Evolutionary conservation across 1,140 invertebrate species (phyloP), one percentile per base, ranked within the genome.

Genomic region (Orchestia grillus): DNA sequence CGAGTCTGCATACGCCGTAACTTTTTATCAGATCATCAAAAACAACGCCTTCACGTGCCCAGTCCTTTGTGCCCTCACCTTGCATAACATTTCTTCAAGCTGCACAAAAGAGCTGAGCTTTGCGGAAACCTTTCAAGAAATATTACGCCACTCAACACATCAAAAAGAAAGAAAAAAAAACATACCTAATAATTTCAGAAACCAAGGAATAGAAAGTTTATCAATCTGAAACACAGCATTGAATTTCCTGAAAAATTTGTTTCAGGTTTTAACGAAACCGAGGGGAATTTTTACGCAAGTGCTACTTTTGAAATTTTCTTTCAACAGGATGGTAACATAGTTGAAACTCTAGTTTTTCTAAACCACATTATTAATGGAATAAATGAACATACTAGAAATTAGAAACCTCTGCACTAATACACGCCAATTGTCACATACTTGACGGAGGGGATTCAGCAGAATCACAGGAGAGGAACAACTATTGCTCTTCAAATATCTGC

Each of bases 1-100:
- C 44, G 36, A 0, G 44, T 94, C 43, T 41, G 40, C 40, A 8
- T 44, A 44, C 43, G 92, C 92, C 62, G 62, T 77, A 77, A 94
- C 92, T 94, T 47, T 47, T 94, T 94, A 44, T 94, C 92, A 45
- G 92, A 94, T 44, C 44, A 94, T 94, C 43, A 94, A 44, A 94
- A 47, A 94, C 36, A 90, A 94, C 44, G 44, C 44, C 92, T 94
- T 94, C 92, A 45, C 47, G 16, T 45, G 43, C 92, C 44, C 44
- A 40, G 44, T 45, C 92, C 92, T 94, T 94, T 94, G 92, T 94
- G 40, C 43, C 43, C 44, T 44, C 44, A 19, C 44, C 41, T 94
- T 94, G 92, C 92, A 94, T 45, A 94, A 94, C 92, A 44, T 47
- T 94, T 44, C 44, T 94, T 45, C 44, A 44, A 16, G 92, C 92